A percentile compares a stretch with the other conserved stretches of the same genome.
phyloP scores from a whole-genome alignment of 2,797 vertebrate genomes.

The Meda fulgida region DNA sequence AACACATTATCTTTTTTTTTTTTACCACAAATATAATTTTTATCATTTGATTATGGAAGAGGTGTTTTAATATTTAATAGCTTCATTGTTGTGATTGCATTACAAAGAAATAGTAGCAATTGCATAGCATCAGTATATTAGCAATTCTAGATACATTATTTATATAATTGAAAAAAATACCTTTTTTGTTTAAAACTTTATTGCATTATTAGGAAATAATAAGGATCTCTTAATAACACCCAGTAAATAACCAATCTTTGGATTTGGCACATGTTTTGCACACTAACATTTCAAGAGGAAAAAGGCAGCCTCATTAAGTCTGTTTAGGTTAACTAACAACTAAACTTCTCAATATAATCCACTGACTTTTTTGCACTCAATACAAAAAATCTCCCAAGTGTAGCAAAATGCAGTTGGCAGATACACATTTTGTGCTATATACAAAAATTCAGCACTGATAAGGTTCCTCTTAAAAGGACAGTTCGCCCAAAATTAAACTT shows the following conservation, averaged over 20 bases:
- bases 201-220: conserved; percentile 26
- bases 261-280: conserved; percentile 30
- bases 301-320: conserved; percentile 1
- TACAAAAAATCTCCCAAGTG: conserved; percentile 7
- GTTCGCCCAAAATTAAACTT: not conserved
- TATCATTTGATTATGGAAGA: conserved; percentile 6
- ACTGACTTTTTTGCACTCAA: not conserved
- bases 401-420: conserved; percentile 24
- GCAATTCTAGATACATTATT: not conserved
- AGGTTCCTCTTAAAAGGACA: conserved; percentile 16
- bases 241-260: conserved; percentile 18
- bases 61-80: conserved; percentile 13
- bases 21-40: not conserved
- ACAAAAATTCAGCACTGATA: conserved; percentile 37
- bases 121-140: conserved; percentile 17
- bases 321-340: conserved; percentile 21
- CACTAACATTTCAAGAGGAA: conserved; percentile 20
- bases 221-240: conserved; percentile 25
- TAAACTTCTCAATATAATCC: not conserved
- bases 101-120: conserved; percentile 19
- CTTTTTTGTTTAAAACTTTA: conserved; percentile 22
- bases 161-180: not conserved
- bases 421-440: conserved; percentile 48
- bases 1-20: conserved; percentile 28
- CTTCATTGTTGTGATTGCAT: conserved; percentile 10